Evolutionary conservation across 1,140 invertebrate species (phyloP).

Genomic region (Campoletis sonorensis): DNA sequence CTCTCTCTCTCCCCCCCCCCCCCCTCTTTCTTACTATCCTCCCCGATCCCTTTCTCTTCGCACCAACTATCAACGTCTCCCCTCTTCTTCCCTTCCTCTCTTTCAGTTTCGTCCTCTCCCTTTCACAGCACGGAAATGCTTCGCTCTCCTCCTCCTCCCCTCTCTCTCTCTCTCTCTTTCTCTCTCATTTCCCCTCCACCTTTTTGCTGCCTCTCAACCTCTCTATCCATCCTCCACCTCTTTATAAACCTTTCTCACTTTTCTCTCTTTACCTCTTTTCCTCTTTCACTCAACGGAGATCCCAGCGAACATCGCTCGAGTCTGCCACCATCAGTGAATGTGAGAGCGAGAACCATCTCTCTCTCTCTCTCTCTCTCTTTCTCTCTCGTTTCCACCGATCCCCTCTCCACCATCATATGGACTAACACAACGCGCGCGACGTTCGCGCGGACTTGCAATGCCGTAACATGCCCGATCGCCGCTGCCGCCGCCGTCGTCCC

Average conservation of each 20-base stretch:
- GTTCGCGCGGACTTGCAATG: slow-evolving; percentile 68
- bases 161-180: too few species aligned
- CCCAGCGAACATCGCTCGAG: not conserved
- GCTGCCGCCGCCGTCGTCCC: slow-evolving; percentile 55
- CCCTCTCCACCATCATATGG: not conserved
- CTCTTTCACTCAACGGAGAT: not conserved
- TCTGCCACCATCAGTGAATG: not conserved
- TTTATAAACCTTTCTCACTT: not conserved
- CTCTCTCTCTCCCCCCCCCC: not conserved
- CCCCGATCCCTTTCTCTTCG: too few species aligned
- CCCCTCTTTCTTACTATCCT: too few species aligned
- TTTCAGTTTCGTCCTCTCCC: too few species aligned
- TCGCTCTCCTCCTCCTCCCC: too few species aligned
- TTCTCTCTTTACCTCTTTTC: not conserved
- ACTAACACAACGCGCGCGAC: slow-evolving; percentile 47
- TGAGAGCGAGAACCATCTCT: not conserved
- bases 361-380: not conserved
- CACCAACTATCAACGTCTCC: too few species aligned
- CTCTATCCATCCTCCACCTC: not conserved
- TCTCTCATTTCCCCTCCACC: not conserved
- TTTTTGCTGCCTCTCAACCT: not conserved
- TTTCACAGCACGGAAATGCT: too few species aligned
- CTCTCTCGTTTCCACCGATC: not conserved
- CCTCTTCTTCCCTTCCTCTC: too few species aligned
- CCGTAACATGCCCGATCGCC: slow-evolving; percentile 72